Conservation (phyloP, 23 tunicate genomes). For the Pegea sp. region DNA sequence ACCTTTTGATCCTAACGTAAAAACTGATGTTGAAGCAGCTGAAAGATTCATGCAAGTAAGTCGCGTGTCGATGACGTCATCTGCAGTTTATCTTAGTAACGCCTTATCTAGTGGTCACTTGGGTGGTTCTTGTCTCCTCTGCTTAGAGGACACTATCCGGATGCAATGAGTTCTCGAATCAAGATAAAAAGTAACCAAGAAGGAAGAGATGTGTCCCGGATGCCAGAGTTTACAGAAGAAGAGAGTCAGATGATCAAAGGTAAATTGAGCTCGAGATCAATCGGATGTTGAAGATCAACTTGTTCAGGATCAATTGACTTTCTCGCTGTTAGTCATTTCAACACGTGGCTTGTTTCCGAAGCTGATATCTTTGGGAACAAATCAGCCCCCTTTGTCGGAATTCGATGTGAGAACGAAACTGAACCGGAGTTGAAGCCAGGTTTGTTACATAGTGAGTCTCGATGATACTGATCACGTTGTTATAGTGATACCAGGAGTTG, state of each 20-base stretch:
- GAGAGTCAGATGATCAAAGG: slow-evolving; percentile 52
- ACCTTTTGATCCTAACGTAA: slow-evolving; percentile 36
- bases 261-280: not conserved
- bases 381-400: slow-evolving; percentile 54
- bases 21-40: slow-evolving; percentile 73
- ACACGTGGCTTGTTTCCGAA: slow-evolving; percentile 57
- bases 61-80: too few species aligned
- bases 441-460: not conserved
- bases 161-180: slow-evolving; percentile 38
- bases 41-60: slow-evolving; percentile 55
- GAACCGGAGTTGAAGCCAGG: not conserved
- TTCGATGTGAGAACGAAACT: slow-evolving; percentile 9
- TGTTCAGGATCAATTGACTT: slow-evolving; percentile 58
- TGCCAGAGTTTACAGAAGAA: slow-evolving; percentile 53
- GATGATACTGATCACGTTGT: too few species aligned
- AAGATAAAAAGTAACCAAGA: slow-evolving; percentile 30
- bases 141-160: slow-evolving; percentile 75
- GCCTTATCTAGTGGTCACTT: slow-evolving; percentile 59
- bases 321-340: slow-evolving; percentile 49
- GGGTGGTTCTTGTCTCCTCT: slow-evolving; percentile 90
- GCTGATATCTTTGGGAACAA: slow-evolving; percentile 38
- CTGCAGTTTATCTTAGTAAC: too few species aligned
- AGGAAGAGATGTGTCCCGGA: slow-evolving; percentile 22
- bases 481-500: slow-evolving; percentile 29
- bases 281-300: not conserved